Base-by-base conservation (phyloP, 1,140 invertebrate genomes). In the Aphis gossypii region DNA sequence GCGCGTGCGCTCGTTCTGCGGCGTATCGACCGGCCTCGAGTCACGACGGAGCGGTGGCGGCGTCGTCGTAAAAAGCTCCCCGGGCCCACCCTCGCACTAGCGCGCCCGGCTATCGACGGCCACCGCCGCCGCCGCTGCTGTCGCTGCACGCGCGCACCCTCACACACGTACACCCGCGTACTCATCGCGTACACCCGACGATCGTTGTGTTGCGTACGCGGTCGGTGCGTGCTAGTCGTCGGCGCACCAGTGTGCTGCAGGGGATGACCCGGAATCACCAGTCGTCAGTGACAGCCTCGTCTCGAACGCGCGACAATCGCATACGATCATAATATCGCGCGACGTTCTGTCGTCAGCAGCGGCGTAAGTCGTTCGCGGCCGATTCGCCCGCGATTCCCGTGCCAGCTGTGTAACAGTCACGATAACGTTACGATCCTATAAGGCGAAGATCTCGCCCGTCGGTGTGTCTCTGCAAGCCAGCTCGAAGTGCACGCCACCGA, bases 11-110 rank as follows among this genome's bases (percentile, higher is more conserved):
- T 3, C 21, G 21, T 25, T 84, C 76, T 35, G 25, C 46, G 76
- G 90, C 38, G 90, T 92, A 92, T 92, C 93, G 90, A 92, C 93
- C 93, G 83, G 76, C 82, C 89, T 44, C 89, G 60, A 76, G 30
- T n/a, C 4, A 76, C 30, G 60, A n/a, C 60, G 60, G 60, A 30
- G 60, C 60, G 60, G 60, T 5, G 30, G 9, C 56, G 51, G 30
- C 35, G 88, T 94, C 89, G 82, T 91, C 11, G 25, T 38, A 48
- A 93, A 93, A 93, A 93, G 92, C 92, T 93, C 82, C 92, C 92
- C 76, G 92, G 92, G 76, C 48, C 48, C 91, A 84, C 60, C 68
- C 90, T 23, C 90, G 44, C n/a, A 18, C 60, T 18, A 7, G 46
- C 76, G 46, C 68, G n/a, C 41, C 0, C 30, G 25, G 30, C 87